phyloP scores from a whole-genome alignment of 2,113 vertebrate genomes.

The Macaca fascicularis region T2T-MFA8v1.1 NC_088390.1:53638001-53638500 shows the following conservation, averaged over 20 bases:
- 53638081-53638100: not conserved
- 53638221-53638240: not conserved
- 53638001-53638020: accelerated
- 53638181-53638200: not conserved
- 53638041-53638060: not conserved
- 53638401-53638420: not conserved
- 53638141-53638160: not conserved
- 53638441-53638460: not conserved
- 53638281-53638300: not conserved
- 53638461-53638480: not conserved
- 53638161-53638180: not conserved
- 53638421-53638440: not conserved
- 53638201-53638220: not conserved
- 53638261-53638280: not conserved
- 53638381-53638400: not conserved
- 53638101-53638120: not conserved
- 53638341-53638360: not conserved
- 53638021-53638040: not conserved
- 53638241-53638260: not conserved
- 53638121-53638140: not conserved
- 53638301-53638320: not conserved
- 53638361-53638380: not conserved
- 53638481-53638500: not conserved
- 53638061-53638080: not conserved
- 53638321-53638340: not conserved